A percentile compares a stretch with the other conserved stretches of the same genome.
phyloP scores from a whole-genome alignment of 2,113 vertebrate species.

The Protobothrops flavoviridis region DNA sequence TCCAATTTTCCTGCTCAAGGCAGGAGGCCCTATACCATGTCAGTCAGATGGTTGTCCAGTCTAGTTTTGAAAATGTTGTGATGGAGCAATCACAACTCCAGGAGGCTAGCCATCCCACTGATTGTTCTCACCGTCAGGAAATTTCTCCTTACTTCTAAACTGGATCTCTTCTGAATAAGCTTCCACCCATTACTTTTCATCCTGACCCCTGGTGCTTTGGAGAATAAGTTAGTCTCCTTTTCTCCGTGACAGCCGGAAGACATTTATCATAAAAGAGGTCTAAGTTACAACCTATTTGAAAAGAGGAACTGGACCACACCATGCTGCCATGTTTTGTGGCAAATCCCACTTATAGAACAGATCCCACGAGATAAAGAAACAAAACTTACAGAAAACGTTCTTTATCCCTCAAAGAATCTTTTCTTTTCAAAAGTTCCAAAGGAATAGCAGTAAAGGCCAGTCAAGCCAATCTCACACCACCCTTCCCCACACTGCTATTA shows the following conservation, averaged over 20 bases:
- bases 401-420: slow-evolving; percentile 2
- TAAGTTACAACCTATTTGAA: not conserved
- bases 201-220: not conserved
- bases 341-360: not conserved
- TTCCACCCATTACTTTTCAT: not conserved
- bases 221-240: not conserved
- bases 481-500: slow-evolving; percentile 23
- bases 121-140: not conserved
- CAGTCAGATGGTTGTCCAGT: not conserved
- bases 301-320: not conserved
- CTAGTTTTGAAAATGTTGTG: not conserved
- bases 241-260: not conserved
- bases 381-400: not conserved
- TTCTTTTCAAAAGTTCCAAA: not conserved
- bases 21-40: not conserved
- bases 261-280: not conserved
- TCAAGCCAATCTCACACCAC: not conserved
- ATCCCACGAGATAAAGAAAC: not conserved
- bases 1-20: not conserved
- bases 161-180: not conserved
- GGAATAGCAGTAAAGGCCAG: slow-evolving; percentile 49
- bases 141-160: not conserved
- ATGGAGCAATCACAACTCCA: not conserved
- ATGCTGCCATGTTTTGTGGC: not conserved
- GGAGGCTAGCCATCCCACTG: not conserved